These are phyloP conservation scores for zebrafish (Danio rerio) DNA, from an alignment of 2,113 vertebrate species.

Conservation along the genomic window DNA sequence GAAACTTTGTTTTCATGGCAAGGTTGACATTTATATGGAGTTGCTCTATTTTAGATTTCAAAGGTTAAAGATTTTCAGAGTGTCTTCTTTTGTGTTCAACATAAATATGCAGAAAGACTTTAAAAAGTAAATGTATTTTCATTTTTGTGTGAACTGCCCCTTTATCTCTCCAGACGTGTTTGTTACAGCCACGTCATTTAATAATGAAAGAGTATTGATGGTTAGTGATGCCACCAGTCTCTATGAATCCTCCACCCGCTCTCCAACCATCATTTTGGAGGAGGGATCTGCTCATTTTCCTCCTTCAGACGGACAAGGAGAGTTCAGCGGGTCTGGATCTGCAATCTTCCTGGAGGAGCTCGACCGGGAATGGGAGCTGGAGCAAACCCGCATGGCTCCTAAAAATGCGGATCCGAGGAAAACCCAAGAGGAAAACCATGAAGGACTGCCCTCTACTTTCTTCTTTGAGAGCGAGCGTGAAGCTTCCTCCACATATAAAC, in stretches of 20 bases:
- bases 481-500: not conserved
- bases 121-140: too few relatives aligned
- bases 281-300: slow-evolving; percentile 66
- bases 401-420: not conserved
- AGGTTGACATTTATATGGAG: too few relatives aligned
- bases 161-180: slow-evolving; percentile 71
- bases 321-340: slow-evolving; percentile 81
- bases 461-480: slow-evolving; percentile 33
- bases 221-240: slow-evolving; percentile 60
- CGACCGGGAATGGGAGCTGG: slow-evolving; percentile 67
- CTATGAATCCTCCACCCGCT: slow-evolving; percentile 69
- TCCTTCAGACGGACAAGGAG: slow-evolving; percentile 66
- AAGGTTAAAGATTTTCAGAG: too few relatives aligned
- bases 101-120: too few relatives aligned
- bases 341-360: slow-evolving; percentile 73
- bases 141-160: too few relatives aligned
- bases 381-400: slow-evolving; percentile 47
- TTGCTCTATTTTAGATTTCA: too few relatives aligned
- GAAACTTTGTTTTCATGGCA: too few relatives aligned
- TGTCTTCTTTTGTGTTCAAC: too few relatives aligned
- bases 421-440: slow-evolving; percentile 4
- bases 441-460: slow-evolving; percentile 22
- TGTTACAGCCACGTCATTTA: slow-evolving; percentile 61
- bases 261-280: slow-evolving; percentile 66
- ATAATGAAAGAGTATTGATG: not conserved